Evolutionary conservation across 92 coral and sea anemone genomes (phyloP), one percentile per base, ranked within the genome.

Genomic region (Actinernus sp.): DNA sequence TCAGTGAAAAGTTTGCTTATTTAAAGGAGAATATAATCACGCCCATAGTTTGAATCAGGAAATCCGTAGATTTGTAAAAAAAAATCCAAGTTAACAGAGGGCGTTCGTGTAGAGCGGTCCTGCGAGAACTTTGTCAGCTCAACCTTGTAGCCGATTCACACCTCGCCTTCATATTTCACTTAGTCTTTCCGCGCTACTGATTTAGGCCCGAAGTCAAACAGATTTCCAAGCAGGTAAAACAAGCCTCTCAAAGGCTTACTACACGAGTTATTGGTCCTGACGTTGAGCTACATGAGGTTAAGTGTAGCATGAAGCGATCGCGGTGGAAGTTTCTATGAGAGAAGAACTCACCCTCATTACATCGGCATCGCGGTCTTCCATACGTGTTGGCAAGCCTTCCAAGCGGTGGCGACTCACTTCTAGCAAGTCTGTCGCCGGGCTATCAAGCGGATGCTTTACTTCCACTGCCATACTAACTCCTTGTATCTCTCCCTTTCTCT

Each of bases 321-420:
- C 27, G 22, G 12, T 7, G 30, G 11, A 25, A 43, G 31, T 1
- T 25, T 31, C 12, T 22, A 44, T 9, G 4, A 58, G 47, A 64
- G 50, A 48, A 33, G 36, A n/a, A 65, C 97, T 61, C 32, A 86
- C 97, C 97, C 89, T 78, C 88, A 90, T 70, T 4, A 86, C 92
- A 53, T 74, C 97, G 4, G 91, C 93, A 65, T 90, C 97, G 25
- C 97, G 97, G 34, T 90, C 97, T 50, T 90, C 97, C 89, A 90
- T 83, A 83, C 79, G 90, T 54, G 91, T 83, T 46, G 97, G 89
- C 43, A 90, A 68, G 58, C 93, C 93, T 83, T 90, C 93, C 55
- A 90, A 63, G 30, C 97, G 77, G 45, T 90, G 97, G 40, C 97
- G 83, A 61, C 97, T 90, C 39, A 90, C 97, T 73, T 90, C 97